These are phyloP conservation scores for Cheilosia vernalis DNA, from an alignment of 2,888 invertebrate genomes.

Conservation along the genomic window DNA sequence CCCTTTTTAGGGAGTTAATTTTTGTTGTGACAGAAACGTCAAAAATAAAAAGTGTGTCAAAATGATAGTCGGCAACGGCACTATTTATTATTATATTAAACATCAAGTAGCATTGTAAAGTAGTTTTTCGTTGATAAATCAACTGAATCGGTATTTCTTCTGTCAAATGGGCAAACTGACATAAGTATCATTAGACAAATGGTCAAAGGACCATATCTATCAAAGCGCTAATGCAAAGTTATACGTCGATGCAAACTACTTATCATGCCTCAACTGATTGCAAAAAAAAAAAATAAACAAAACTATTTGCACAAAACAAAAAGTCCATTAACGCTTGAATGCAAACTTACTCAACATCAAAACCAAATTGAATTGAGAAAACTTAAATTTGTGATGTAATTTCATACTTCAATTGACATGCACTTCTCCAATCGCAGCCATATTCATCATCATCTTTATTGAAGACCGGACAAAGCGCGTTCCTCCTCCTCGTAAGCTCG, in stretches of 20 bases:
- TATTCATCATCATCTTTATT: conserved; percentile 24
- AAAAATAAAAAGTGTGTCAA: no score
- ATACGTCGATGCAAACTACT: background rate
- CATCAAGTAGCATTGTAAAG: no score
- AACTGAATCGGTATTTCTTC: no score
- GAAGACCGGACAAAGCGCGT: conserved; percentile 63
- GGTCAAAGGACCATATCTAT: background rate
- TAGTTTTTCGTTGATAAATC: no score
- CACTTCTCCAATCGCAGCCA: conserved; percentile 71
- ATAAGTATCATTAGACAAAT: no score
- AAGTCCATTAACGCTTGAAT: conserved; percentile 48
- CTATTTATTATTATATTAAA: no score
- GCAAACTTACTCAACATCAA: conserved; percentile 65
- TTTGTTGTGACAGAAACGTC: no score
- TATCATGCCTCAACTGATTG: background rate
- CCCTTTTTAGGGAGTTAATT: no score
- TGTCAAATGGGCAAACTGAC: no score
- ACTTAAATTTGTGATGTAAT: conserved; percentile 67
- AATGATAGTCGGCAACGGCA: no score
- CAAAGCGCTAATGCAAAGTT: background rate
- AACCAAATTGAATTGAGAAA: conserved; percentile 62
- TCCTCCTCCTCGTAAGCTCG: conserved; percentile 23
- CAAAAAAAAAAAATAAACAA: background rate
- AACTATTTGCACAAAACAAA: background rate
- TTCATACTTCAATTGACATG: conserved; percentile 74